Conservation (phyloP, 2,888 invertebrate genomes). For the Athalia rosae region DNA sequence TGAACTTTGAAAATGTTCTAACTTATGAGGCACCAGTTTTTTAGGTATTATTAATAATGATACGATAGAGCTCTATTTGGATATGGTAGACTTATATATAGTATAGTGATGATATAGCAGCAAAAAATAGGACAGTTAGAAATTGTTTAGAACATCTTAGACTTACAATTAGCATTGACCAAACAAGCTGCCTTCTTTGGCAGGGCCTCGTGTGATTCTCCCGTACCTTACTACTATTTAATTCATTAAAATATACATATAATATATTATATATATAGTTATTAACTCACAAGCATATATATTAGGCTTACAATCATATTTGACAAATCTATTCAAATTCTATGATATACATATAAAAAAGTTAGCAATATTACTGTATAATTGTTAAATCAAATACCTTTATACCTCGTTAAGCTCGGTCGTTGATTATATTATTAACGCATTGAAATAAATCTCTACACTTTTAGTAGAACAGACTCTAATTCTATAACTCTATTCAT, state of each 20-base stretch:
- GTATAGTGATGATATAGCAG: slow-evolving; percentile 21
- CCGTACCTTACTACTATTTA: slow-evolving; percentile 66
- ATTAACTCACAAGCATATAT: slow-evolving; percentile 26
- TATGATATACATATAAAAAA: slow-evolving; percentile 39
- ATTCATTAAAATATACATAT: slow-evolving; percentile 51
- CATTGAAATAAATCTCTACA: slow-evolving; percentile 14
- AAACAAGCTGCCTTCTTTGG: slow-evolving; percentile 41
- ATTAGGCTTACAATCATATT: slow-evolving; percentile 43
- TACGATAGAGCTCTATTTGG: neutral
- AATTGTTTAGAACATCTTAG: slow-evolving; percentile 36
- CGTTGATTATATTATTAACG: slow-evolving; percentile 46
- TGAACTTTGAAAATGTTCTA: slow-evolving; percentile 15
- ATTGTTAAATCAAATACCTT: slow-evolving; percentile 48
- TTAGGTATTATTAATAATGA: slow-evolving; percentile 16
- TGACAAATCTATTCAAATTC: slow-evolving; percentile 44
- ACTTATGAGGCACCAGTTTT: slow-evolving; percentile 13
- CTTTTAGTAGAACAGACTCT: neutral
- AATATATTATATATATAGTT: slow-evolving; percentile 37
- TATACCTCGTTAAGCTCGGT: slow-evolving; percentile 52
- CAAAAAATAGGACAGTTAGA: slow-evolving; percentile 17
- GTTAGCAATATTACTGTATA: slow-evolving; percentile 43
- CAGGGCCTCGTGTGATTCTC: slow-evolving; percentile 65
- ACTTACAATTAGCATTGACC: slow-evolving; percentile 43
- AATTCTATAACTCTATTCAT: neutral
- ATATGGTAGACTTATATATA: slow-evolving; percentile 2